Percentiles rank a stretch among this genome's conserved stretches.
These are phyloP conservation scores for Nestor notabilis DNA, from an alignment of 2,113 vertebrate genomes.

Conservation along the genomic window DNA sequence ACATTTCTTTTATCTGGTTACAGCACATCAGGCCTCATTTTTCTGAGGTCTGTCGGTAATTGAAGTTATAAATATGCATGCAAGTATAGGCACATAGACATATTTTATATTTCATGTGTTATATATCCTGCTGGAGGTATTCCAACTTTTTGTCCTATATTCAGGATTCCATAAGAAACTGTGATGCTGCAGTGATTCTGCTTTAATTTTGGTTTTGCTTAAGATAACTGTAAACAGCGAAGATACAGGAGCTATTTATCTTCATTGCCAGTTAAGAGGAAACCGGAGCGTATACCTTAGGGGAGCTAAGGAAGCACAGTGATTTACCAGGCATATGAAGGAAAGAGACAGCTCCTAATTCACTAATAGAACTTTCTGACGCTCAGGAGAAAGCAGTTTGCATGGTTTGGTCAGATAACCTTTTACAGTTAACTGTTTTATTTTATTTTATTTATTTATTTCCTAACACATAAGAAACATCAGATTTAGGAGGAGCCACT, in stretches of 20 bases:
- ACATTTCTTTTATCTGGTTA: not conserved
- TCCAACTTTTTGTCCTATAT: not conserved
- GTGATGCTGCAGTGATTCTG: not conserved
- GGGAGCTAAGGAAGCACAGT: conserved; percentile 12
- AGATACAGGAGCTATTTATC: conserved; percentile 29
- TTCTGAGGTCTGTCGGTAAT: not conserved
- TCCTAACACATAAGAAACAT: not conserved
- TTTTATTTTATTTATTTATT: not conserved
- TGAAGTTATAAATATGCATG: not conserved
- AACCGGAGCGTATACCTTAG: not conserved
- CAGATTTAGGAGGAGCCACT: not conserved
- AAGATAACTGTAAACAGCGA: conserved; percentile 23
- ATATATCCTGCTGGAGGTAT: not conserved
- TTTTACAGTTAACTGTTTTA: not conserved
- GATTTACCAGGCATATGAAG: conserved; percentile 19
- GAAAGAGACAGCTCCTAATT: conserved; percentile 44
- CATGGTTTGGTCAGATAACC: not conserved
- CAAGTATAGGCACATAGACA: rapidly evolving
- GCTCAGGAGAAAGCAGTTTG: not conserved
- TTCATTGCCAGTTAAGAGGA: conserved; percentile 33
- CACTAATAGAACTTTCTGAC: conserved; percentile 9
- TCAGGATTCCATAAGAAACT: not conserved
- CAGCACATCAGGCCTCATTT: not conserved
- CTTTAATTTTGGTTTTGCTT: conserved; percentile 38
- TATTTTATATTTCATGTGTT: not conserved